Conservation (phyloP, 2,113 vertebrate species). For the Mastomys natalensis region DNA sequence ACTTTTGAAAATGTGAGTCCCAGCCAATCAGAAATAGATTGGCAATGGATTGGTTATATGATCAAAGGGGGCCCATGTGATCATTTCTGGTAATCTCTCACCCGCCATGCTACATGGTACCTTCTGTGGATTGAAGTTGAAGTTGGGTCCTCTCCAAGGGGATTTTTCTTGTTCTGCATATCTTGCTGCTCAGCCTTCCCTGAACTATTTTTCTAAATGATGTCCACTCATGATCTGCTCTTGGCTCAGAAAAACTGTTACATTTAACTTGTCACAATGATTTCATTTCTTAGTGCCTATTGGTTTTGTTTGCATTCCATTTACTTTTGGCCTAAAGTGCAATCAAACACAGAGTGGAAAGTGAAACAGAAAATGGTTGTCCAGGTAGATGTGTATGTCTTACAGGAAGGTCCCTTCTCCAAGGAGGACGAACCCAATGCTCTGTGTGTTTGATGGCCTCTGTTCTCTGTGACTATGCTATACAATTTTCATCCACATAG, state of each 20-base stretch:
- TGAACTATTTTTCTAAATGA: not conserved
- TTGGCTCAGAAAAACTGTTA: constrained; percentile 15
- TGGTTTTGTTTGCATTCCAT: constrained; percentile 29
- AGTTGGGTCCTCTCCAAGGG: not conserved
- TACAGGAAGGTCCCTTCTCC: not conserved
- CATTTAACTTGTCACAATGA: not conserved
- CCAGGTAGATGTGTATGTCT: not conserved
- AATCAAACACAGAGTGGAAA: not conserved
- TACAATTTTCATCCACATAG: not conserved
- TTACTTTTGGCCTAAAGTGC: constrained; percentile 50
- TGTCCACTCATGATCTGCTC: not conserved
- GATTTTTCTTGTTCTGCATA: not conserved
- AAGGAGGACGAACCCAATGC: not conserved
- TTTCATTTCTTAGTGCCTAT: not conserved
- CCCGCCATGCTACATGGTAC: not conserved
- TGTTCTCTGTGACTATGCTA: not conserved
- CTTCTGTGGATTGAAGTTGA: not conserved
- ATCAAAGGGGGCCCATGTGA: too few species aligned
- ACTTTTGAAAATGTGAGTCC: not conserved
- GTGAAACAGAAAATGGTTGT: not conserved
- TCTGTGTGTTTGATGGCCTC: not conserved
- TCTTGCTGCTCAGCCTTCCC: not conserved
- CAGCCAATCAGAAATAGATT: not conserved
- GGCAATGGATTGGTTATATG: not conserved
- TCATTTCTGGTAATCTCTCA: not conserved